Conservation (phyloP, 2,888 invertebrate species). For the Abrostola tripartita region DNA sequence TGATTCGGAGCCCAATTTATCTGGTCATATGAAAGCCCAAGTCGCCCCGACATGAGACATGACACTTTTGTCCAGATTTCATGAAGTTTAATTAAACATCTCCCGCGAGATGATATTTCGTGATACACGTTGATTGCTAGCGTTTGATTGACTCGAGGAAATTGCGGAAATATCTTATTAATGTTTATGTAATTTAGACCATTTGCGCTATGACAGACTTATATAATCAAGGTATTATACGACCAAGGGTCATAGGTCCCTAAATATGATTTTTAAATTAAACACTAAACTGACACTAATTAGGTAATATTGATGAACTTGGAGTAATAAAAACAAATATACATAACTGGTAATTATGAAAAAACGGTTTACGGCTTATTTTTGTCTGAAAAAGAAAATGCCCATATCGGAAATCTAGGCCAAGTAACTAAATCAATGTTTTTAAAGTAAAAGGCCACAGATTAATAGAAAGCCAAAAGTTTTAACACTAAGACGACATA, state of each 20-base stretch:
- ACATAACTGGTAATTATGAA: no score
- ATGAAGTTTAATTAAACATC: slow-evolving; percentile 79
- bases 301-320: no score
- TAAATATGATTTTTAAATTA: no score
- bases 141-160: slow-evolving; percentile 79
- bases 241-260: no score
- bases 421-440: no score
- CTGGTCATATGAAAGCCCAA: slow-evolving; percentile 66
- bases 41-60: slow-evolving; percentile 68
- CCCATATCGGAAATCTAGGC: no score
- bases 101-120: slow-evolving; percentile 61
- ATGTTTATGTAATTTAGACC: slow-evolving; percentile 38
- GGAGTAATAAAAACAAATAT: no score
- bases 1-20: slow-evolving; percentile 52
- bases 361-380: no score
- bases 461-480: not conserved
- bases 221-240: not conserved
- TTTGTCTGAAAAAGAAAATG: no score
- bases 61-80: slow-evolving; percentile 75
- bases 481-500: not conserved
- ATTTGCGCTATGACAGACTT: not conserved
- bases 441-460: no score
- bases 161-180: slow-evolving; percentile 60
- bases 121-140: slow-evolving; percentile 61
- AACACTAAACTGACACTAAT: no score